Base-by-base conservation (phyloP, 2,888 invertebrate species). In the Mimas tiliae region DNA sequence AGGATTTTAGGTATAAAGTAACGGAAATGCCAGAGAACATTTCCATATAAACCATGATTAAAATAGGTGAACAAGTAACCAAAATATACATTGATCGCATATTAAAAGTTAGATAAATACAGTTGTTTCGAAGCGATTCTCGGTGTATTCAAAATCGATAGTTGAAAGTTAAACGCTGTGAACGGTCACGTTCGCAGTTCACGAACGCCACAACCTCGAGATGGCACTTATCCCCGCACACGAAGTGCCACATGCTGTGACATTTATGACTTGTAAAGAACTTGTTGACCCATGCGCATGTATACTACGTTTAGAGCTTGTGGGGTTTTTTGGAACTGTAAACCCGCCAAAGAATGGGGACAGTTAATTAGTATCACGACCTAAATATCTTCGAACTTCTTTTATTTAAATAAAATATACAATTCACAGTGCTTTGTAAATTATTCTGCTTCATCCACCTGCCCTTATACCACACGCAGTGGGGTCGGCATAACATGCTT, bases 211-310 rank as follows among this genome's bases (percentile, higher is more conserved):
- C 42, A 42, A 19, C 19, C 38, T 16, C 19, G 11, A 42, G 16
- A n/a, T 9, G 38, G 38, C 58, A 58, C 58, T 58, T 42, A 42
- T 58, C 16, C 42, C n/a, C 38, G 1, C 4, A 11, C 34, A 38
- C n/a, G 9, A 12, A 42, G 19, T 42, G 38, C 38, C 42, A 42
- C 42, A 58, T 19, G 19, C 19, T 42, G 19, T 6, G 38, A 58
- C 58, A 58, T 58, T 58, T 42, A 42, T 58, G 42, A 58, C 58
- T 58, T 58, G 38, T 19, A 42, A 58, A 58, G 16, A 58, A 42
- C 42, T 58, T 42, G 19, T 42, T 58, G 42, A 21, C 58, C 58
- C 38, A 42, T 11, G 3, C 38, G 6, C 42, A 6, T 8, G 12
- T 12, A 27, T 27, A 27, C 27, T 27, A 4, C 27, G 27, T 27